Percentiles rank a stretch among this genome's conserved stretches.
phyloP scores from a whole-genome alignment of 2,797 vertebrate genomes.

The Crocodylus rhombifer region DNA sequence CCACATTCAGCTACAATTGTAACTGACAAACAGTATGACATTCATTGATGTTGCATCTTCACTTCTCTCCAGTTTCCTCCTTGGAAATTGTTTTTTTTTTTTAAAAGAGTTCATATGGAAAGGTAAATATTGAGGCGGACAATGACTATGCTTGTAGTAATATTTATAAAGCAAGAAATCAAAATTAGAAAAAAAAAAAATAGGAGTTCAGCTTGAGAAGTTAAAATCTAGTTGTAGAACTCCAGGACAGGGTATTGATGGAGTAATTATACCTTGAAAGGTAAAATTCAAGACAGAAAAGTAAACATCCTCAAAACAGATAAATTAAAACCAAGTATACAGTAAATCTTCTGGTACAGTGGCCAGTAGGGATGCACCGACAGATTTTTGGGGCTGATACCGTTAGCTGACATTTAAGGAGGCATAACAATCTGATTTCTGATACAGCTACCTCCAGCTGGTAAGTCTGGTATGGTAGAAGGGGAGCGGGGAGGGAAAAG shows the following conservation, averaged over 20 bases:
- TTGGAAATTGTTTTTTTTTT: not conserved
- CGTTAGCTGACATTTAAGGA: too few species aligned
- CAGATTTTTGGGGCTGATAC: too few species aligned
- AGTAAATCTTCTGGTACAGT: too few species aligned
- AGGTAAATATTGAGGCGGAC: not conserved
- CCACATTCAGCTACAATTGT: not conserved
- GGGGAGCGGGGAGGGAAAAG: too few species aligned
- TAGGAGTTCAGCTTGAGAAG: not conserved
- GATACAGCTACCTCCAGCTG: too few species aligned
- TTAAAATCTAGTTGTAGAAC: not conserved
- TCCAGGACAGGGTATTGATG: not conserved
- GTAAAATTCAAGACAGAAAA: not conserved
- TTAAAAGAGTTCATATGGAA: not conserved
- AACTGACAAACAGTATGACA: not conserved
- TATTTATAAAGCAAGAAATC: not conserved
- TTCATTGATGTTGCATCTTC: not conserved
- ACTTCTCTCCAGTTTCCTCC: not conserved
- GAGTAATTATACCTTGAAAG: rapidly evolving
- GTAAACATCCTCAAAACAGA: not conserved
- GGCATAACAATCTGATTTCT: too few species aligned
- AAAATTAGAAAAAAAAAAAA: not conserved
- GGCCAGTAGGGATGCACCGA: too few species aligned
- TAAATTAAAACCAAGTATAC: not conserved
- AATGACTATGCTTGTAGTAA: not conserved
- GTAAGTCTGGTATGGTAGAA: too few species aligned